Percentiles rank a stretch among this genome's conserved stretches.
Conservation (phyloP, 1,140 invertebrate genomes). For the Contarinia nasturtii region DNA sequence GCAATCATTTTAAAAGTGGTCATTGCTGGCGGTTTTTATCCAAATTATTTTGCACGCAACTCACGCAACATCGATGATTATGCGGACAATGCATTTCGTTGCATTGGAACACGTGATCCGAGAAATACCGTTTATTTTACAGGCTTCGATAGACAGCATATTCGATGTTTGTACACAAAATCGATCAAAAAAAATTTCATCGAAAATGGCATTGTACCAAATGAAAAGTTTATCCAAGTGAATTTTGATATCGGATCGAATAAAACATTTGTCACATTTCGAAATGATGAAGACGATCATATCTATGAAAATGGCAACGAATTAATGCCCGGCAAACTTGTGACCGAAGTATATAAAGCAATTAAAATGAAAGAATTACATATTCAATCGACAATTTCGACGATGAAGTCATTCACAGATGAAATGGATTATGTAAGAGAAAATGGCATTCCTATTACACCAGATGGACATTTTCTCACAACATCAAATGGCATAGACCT, state of each 20-base stretch:
- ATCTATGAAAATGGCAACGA: conserved; percentile 5
- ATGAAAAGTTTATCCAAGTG: conserved; percentile 32
- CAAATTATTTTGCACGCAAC: conserved; percentile 61
- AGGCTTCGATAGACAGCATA: conserved; percentile 42
- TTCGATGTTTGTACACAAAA: conserved; percentile 47
- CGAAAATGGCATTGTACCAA: conserved; percentile 17
- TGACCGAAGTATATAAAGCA: conserved; percentile 55
- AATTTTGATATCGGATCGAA: conserved; percentile 33
- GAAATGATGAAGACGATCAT: conserved; percentile 1
- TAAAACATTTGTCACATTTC: conserved; percentile 40
- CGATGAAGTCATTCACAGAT: too few relatives aligned
- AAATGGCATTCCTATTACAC: too few relatives aligned
- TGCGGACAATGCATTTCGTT: conserved; percentile 37
- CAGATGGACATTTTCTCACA: too few relatives aligned
- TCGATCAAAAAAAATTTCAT: conserved; percentile 33
- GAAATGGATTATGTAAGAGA: too few relatives aligned
- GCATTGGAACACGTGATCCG: conserved; percentile 50
- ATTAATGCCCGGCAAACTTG: conserved; percentile 36
- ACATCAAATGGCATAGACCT: too few relatives aligned
- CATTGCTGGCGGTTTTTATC: conserved; percentile 57
- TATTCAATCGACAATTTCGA: too few relatives aligned
- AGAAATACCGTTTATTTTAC: conserved; percentile 53
- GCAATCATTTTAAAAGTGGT: conserved; percentile 41
- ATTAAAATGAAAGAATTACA: conserved; percentile 28
- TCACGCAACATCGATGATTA: conserved; percentile 26